Conservation (phyloP, 2,797 vertebrate species). For the Acipenser oxyrinchus region DNA sequence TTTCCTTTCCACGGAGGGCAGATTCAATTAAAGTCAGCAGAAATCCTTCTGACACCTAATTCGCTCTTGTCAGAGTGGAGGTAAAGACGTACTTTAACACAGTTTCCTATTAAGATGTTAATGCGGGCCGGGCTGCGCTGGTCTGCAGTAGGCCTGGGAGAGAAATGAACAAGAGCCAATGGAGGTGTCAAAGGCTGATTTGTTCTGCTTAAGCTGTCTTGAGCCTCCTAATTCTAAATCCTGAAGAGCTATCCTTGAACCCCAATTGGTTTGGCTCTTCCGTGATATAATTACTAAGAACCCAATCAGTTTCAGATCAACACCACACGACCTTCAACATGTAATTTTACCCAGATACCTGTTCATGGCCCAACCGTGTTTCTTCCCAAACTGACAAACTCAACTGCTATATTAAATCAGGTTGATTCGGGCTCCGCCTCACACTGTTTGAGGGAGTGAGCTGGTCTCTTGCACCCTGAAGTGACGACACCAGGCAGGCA, state of each 20-base stretch:
- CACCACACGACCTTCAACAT: too few relatives aligned
- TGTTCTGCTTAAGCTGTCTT: background rate
- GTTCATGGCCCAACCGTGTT: too few relatives aligned
- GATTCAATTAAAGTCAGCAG: slow-evolving; percentile 90
- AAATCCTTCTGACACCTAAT: slow-evolving; percentile 91
- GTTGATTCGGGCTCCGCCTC: too few relatives aligned
- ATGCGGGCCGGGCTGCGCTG: slow-evolving; percentile 56
- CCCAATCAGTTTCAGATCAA: too few relatives aligned
- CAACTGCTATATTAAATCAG: too few relatives aligned
- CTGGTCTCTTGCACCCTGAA: too few relatives aligned
- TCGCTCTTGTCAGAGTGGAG: slow-evolving; percentile 70
- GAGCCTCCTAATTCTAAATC: background rate
- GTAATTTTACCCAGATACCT: too few relatives aligned
- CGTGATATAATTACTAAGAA: too few relatives aligned
- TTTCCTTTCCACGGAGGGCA: slow-evolving; percentile 67
- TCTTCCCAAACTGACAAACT: too few relatives aligned
- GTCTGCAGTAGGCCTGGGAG: slow-evolving; percentile 17
- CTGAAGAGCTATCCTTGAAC: background rate
- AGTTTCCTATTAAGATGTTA: slow-evolving; percentile 85
- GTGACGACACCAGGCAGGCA: too few relatives aligned
- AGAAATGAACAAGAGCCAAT: slow-evolving; percentile 23
- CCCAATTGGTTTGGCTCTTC: too few relatives aligned
- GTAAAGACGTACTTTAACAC: slow-evolving; percentile 68
- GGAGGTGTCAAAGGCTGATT: background rate
- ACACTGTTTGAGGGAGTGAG: too few relatives aligned